Conservation (phyloP, 2,888 invertebrate genomes). For the Epinotia demarniana region DNA sequence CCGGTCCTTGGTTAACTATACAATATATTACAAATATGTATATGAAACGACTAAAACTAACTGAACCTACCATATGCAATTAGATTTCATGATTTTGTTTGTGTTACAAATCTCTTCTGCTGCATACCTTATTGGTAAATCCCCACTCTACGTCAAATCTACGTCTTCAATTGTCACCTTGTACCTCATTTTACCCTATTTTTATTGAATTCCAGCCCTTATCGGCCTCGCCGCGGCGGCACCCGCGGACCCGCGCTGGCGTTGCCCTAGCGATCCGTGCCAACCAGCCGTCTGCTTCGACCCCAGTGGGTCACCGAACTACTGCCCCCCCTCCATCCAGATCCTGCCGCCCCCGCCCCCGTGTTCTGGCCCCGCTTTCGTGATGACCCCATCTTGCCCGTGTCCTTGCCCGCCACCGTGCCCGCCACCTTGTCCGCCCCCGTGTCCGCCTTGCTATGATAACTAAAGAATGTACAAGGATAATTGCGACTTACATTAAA, state of each 20-base stretch:
- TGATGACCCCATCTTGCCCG: conserved; percentile 44
- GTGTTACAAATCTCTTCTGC: too few relatives aligned
- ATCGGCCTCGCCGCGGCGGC: conserved; percentile 62
- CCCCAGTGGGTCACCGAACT: conserved; percentile 55
- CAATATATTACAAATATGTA: too few relatives aligned
- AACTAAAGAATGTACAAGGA: background rate
- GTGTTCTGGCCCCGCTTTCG: conserved; percentile 47
- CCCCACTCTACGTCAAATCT: too few relatives aligned
- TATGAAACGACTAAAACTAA: too few relatives aligned
- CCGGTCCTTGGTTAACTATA: too few relatives aligned
- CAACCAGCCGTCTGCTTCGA: conserved; percentile 64
- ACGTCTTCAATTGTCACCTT: too few relatives aligned
- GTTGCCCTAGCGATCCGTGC: conserved; percentile 59
- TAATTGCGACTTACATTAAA: background rate
- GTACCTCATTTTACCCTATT: background rate
- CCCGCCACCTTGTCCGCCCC: background rate
- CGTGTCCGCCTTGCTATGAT: conserved; percentile 1
- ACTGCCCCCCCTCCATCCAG: conserved; percentile 59
- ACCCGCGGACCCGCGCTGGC: conserved; percentile 68
- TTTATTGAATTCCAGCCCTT: conserved; percentile 56
- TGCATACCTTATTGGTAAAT: too few relatives aligned
- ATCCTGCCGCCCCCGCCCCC: conserved; percentile 51
- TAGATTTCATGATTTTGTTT: too few relatives aligned
- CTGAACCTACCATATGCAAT: too few relatives aligned
- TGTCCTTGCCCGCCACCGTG: conserved; percentile 44